Percentiles rank a stretch among this genome's conserved stretches.
phyloP scores from a whole-genome alignment of 2,888 invertebrate genomes.

The Himalopsyche tibetana region DNA sequence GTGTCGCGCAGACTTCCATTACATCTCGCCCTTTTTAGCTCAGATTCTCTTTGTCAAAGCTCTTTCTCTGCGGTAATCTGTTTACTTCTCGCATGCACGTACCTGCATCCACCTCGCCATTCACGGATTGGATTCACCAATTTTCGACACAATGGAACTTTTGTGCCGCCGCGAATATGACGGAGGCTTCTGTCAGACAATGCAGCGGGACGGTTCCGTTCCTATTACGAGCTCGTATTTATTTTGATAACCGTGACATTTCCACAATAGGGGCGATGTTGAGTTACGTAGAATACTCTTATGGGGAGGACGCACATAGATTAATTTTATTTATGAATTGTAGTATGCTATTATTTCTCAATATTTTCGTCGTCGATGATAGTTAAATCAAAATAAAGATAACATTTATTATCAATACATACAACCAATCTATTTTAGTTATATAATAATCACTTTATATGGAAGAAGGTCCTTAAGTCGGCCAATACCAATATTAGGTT shows the following conservation, averaged over 20 bases:
- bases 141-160: conserved; percentile 57
- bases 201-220: conserved; percentile 43
- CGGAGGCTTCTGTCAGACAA: conserved; percentile 56
- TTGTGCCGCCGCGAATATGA: conserved; percentile 57
- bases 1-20: conserved; percentile 64
- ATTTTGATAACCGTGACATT: conserved; percentile 60
- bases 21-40: conserved; percentile 50
- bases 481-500: no score
- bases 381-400: no score
- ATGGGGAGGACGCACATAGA: not conserved
- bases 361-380: no score
- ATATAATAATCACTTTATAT: no score
- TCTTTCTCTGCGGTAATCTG: conserved; percentile 63
- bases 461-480: no score
- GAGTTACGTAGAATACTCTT: conserved; percentile 28
- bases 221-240: conserved; percentile 48
- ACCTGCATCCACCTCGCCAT: conserved; percentile 51
- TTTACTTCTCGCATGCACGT: conserved; percentile 62
- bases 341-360: no score
- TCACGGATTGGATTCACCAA: conserved; percentile 60
- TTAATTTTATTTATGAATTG: no score
- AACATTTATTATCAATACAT: no score
- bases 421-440: no score
- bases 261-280: conserved; percentile 40
- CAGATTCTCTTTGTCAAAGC: conserved; percentile 47